A percentile compares a stretch with the other conserved stretches of the same genome.
Evolutionary conservation across 1,140 invertebrate species (phyloP).

Genomic region (Cardiocondyla obscurior): DNA sequence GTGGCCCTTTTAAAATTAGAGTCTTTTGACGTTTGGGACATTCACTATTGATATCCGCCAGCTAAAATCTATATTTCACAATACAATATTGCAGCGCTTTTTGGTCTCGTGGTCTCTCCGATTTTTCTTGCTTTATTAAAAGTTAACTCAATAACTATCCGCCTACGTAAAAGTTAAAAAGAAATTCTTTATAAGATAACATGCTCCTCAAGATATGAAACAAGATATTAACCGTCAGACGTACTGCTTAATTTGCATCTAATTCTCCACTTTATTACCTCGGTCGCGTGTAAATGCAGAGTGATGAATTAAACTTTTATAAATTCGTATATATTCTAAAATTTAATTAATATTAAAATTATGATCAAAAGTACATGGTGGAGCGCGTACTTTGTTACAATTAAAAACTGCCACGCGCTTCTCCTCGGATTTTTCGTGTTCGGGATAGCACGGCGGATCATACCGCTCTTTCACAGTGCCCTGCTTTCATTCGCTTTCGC

Average conservation of each 20-base stretch:
- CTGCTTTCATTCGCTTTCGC: neutral
- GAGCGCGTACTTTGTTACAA: neutral
- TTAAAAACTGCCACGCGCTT: neutral
- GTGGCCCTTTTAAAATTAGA: neutral
- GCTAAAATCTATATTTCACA: neutral
- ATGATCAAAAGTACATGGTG: neutral
- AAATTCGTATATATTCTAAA: neutral
- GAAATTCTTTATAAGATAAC: neutral
- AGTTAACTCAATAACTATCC: neutral
- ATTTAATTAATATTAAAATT: slow-evolving; percentile 23
- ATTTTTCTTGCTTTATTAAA: neutral
- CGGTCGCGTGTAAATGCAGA: neutral
- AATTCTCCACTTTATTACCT: slow-evolving; percentile 37
- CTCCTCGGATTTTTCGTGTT: neutral
- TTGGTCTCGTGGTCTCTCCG: too few relatives aligned
- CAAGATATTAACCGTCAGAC: neutral
- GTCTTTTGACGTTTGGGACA: too few relatives aligned
- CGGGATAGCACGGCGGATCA: neutral
- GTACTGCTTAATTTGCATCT: slow-evolving; percentile 25
- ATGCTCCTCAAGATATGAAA: neutral
- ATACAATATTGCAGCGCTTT: too few relatives aligned
- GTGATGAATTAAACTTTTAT: slow-evolving; percentile 9
- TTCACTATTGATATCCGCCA: slow-evolving; percentile 1
- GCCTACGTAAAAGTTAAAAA: neutral
- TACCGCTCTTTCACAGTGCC: neutral